phyloP scores from a whole-genome alignment of 2,113 vertebrate genomes.

The Martes martes region DNA sequence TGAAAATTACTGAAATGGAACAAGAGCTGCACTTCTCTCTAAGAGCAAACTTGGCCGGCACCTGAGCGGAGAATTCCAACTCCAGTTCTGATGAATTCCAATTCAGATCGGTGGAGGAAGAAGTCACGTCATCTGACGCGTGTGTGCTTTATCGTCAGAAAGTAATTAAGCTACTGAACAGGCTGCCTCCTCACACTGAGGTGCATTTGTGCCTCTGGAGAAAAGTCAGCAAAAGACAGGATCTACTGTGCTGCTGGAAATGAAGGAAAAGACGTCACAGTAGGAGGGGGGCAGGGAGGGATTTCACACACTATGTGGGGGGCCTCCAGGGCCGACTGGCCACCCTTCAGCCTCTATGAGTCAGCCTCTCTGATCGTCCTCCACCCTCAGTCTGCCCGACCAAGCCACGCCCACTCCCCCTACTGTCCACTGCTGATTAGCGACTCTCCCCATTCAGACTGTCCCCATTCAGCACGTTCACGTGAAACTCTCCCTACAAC shows the following conservation, averaged over 20 bases:
- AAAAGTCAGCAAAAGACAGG: slow-evolving; percentile 15
- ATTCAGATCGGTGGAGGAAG: neutral
- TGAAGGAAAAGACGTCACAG: neutral
- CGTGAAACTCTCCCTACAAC: neutral
- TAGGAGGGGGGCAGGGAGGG: neutral
- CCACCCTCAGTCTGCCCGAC: neutral
- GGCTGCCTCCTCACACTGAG: neutral
- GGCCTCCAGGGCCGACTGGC: neutral
- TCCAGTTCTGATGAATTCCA: neutral
- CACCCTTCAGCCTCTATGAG: neutral
- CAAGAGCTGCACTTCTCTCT: neutral
- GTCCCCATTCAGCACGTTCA: neutral
- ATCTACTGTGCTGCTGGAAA: neutral
- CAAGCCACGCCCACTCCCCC: neutral
- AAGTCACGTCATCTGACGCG: neutral
- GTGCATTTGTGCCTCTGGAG: slow-evolving; percentile 1
- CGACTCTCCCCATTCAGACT: neutral
- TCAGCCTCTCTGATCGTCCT: neutral
- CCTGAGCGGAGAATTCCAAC: neutral
- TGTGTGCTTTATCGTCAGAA: slow-evolving; percentile 38
- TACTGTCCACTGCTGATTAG: rapidly evolving
- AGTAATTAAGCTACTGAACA: slow-evolving; percentile 40
- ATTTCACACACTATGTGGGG: neutral
- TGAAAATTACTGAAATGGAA: neutral
- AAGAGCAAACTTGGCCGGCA: neutral